phyloP scores from a whole-genome alignment of 2,797 vertebrate genomes.

The Rhinichthys osculus region DNA sequence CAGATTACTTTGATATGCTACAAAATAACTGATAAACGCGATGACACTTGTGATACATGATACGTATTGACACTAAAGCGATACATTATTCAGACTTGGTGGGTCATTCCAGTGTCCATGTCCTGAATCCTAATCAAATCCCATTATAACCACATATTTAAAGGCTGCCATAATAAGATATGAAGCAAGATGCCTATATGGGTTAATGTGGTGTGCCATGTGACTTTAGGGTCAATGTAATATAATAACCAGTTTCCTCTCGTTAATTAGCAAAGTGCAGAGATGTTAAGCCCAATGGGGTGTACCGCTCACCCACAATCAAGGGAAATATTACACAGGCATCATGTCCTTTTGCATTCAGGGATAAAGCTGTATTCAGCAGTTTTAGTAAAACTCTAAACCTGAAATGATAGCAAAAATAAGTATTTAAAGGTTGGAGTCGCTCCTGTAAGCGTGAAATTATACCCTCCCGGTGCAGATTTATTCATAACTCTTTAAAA shows the following conservation, averaged over 20 bases:
- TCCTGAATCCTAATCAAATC: slow-evolving; percentile 43
- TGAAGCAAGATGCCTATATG: slow-evolving; percentile 49
- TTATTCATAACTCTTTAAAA: slow-evolving; percentile 12
- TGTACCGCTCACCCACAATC: slow-evolving; percentile 41
- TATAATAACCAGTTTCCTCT: slow-evolving; percentile 50
- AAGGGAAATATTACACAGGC: slow-evolving; percentile 33
- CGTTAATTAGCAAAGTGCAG: slow-evolving; percentile 59
- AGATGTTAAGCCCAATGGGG: slow-evolving; percentile 45
- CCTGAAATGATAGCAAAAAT: slow-evolving; percentile 40
- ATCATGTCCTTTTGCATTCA: slow-evolving; percentile 35
- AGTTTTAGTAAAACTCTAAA: slow-evolving; percentile 40
- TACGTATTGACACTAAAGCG: slow-evolving; percentile 25
- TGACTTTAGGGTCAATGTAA: slow-evolving; percentile 51
- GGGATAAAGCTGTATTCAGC: slow-evolving; percentile 39
- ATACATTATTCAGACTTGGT: slow-evolving; percentile 45
- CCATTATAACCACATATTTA: slow-evolving; percentile 44
- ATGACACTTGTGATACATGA: slow-evolving; percentile 35
- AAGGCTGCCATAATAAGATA: slow-evolving; percentile 36
- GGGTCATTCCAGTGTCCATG: slow-evolving; percentile 14
- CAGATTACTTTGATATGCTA: slow-evolving; percentile 32
- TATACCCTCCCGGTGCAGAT: slow-evolving; percentile 20
- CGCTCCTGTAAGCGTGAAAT: slow-evolving; percentile 47
- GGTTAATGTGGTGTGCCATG: slow-evolving; percentile 19
- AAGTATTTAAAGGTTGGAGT: slow-evolving; percentile 40
- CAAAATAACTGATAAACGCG: slow-evolving; percentile 22